Evolutionary conservation across 2,888 invertebrate genomes (phyloP).

Genomic region (Pseudococcus jackbeardsleyi): DNA sequence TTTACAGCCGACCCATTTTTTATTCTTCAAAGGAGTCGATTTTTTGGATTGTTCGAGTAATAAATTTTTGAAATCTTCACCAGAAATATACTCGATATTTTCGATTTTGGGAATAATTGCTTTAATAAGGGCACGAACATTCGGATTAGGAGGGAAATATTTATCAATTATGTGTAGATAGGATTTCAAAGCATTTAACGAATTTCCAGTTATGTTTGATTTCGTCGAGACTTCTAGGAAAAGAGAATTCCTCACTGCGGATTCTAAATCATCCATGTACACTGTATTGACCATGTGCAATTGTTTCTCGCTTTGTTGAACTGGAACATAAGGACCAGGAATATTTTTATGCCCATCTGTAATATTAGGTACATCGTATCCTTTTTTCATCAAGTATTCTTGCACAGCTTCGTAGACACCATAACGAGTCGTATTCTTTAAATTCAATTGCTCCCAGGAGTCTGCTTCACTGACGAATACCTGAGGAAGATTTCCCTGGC

Average conservation of each 20-base stretch:
- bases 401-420: constrained; percentile 11
- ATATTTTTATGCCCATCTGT: not conserved
- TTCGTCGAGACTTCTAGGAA: constrained; percentile 84
- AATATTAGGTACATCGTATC: not conserved
- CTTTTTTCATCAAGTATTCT: not conserved
- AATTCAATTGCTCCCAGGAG: not conserved
- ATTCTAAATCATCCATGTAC: constrained; percentile 90
- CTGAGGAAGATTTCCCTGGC: not conserved
- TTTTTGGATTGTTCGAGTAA: not conserved
- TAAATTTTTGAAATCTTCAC: constrained; percentile 5
- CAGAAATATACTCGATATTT: not conserved
- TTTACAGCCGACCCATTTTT: constrained; percentile 82
- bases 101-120: constrained; percentile 50
- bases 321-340: too few relatives aligned
- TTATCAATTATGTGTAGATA: constrained; percentile 80
- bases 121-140: constrained; percentile 69
- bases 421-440: not conserved
- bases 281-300: constrained; percentile 73
- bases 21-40: not conserved
- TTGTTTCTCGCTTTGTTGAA: constrained; percentile 26
- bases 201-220: constrained; percentile 80
- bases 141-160: constrained; percentile 84
- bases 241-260: constrained; percentile 84
- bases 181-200: constrained; percentile 79
- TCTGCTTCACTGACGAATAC: not conserved